A percentile compares a stretch with the other conserved stretches of the same genome.
These are phyloP conservation scores for Polypedilum pembai DNA, from an alignment of 1,140 invertebrate species.

Conservation along the genomic window DNA sequence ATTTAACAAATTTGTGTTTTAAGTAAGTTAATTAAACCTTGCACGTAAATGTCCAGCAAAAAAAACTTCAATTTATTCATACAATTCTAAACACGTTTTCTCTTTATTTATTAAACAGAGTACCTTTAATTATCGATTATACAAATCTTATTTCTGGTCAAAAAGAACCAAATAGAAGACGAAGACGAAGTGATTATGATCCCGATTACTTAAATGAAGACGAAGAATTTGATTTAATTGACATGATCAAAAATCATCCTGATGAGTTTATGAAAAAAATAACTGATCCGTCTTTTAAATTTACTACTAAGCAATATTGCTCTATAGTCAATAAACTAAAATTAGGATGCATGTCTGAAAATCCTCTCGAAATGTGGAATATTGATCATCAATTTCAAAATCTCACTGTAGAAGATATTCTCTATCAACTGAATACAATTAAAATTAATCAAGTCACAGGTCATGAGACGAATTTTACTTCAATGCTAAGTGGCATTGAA, in stretches of 20 bases:
- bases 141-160: not conserved
- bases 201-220: conserved; percentile 31
- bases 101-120: not conserved
- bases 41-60: too few relatives aligned
- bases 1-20: conserved; percentile 32
- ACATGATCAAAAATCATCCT: conserved; percentile 29
- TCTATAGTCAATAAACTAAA: conserved; percentile 49
- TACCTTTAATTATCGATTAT: conserved; percentile 1
- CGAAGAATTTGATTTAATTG: conserved; percentile 29
- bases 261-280: conserved; percentile 34
- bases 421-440: conserved; percentile 52
- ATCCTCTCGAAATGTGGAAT: conserved; percentile 64
- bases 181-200: conserved; percentile 31
- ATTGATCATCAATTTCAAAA: conserved; percentile 47
- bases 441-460: conserved; percentile 55
- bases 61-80: too few relatives aligned
- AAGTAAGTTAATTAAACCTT: conserved; percentile 24
- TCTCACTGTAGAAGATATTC: conserved; percentile 54
- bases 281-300: conserved; percentile 50
- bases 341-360: conserved; percentile 53
- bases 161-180: conserved; percentile 34
- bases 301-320: conserved; percentile 51
- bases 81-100: not conserved
- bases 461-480: conserved; percentile 56
- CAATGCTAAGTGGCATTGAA: conserved; percentile 54